A percentile compares a stretch with the other conserved stretches of the same genome.
Evolutionary conservation across 2,888 invertebrate species (phyloP).

Genomic region (Caenorhabditis uteleia): DNA sequence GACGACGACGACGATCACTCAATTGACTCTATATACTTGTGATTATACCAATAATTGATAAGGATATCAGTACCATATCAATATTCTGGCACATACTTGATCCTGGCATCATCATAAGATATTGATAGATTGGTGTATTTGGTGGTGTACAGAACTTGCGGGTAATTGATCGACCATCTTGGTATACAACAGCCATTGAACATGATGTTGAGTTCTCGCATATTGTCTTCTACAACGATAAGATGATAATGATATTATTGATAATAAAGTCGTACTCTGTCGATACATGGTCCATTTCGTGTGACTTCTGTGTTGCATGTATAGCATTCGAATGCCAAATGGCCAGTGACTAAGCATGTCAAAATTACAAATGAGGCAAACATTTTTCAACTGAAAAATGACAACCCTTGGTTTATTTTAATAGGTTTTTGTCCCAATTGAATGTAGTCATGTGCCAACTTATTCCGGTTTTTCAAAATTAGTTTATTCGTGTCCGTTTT

Average conservation of each 20-base stretch:
- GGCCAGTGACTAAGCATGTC: no score
- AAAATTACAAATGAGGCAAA: no score
- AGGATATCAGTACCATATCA: conserved; percentile 54
- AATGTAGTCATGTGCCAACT: no score
- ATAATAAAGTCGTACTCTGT: conserved; percentile 37
- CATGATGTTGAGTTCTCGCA: conserved; percentile 39
- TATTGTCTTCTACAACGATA: conserved; percentile 25
- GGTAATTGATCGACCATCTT: conserved; percentile 37
- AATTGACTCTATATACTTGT: no score
- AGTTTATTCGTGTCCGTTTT: no score
- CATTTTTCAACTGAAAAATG: background rate
- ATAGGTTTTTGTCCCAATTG: no score
- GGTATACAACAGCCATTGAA: conserved; percentile 42
- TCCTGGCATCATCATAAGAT: conserved; percentile 63
- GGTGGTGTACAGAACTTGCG: conserved; percentile 66
- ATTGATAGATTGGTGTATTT: conserved; percentile 64
- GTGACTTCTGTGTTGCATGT: conserved; percentile 55
- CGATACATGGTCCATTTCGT: conserved; percentile 46
- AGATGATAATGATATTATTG: background rate
- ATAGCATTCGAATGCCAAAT: conserved; percentile 57
- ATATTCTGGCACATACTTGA: conserved; percentile 64
- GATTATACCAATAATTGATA: no score
- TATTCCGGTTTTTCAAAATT: no score
- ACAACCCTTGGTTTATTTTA: background rate
- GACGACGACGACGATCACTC: conserved; percentile 7